Percentiles rank a stretch among this genome's conserved stretches.
Conservation (phyloP, 1,140 invertebrate species). For the Formica exsecta region DNA sequence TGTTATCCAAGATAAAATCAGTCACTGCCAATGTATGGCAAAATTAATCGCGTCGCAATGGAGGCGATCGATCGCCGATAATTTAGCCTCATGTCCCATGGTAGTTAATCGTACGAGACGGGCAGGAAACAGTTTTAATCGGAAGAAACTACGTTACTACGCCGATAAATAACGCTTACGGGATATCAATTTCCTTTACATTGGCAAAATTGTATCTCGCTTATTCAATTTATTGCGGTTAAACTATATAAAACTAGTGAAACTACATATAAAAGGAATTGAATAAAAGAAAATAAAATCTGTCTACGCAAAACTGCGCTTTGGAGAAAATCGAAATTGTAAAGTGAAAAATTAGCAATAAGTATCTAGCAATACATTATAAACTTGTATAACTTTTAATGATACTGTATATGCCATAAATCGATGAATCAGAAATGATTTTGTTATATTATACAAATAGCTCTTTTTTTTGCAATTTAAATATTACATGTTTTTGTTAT, state of each 20-base stretch:
- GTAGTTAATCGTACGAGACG: constrained; percentile 59
- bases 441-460: neutral
- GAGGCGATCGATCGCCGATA: constrained; percentile 64
- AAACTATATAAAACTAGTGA: neutral
- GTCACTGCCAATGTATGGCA: constrained; percentile 6
- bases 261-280: neutral
- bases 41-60: constrained; percentile 51
- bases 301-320: neutral
- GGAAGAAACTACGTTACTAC: constrained; percentile 51
- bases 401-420: neutral
- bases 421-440: neutral
- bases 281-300: neutral
- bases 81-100: constrained; percentile 43
- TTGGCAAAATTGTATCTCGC: constrained; percentile 6
- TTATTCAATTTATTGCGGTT: neutral
- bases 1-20: constrained; percentile 43
- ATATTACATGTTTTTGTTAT: neutral
- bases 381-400: neutral
- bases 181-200: constrained; percentile 36
- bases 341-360: neutral
- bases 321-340: neutral
- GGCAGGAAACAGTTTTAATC: constrained; percentile 38
- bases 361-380: neutral
- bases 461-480: neutral
- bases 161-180: constrained; percentile 49